Evolutionary conservation across 2,113 vertebrate genomes (phyloP).

Genomic region (Colistium nudipinnis): DNA sequence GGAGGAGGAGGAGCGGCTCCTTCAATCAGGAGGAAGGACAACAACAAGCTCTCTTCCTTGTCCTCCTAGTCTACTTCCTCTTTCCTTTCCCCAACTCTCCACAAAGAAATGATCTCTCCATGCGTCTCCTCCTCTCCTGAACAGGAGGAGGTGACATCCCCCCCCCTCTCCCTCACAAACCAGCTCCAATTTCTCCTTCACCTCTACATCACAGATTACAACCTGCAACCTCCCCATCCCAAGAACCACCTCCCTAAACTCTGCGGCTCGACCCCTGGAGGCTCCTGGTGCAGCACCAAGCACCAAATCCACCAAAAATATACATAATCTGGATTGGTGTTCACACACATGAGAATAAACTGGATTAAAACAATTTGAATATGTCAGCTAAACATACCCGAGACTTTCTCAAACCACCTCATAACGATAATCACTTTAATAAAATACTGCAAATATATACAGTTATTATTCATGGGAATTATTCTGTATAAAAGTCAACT

Average conservation of each 20-base stretch:
- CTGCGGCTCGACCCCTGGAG: neutral
- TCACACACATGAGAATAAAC: conserved; percentile 11
- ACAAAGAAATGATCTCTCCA: neutral
- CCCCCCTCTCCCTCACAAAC: conserved; percentile 3
- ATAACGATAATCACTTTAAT: no score
- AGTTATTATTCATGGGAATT: no score
- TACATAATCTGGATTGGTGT: no score
- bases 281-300: conserved; percentile 30
- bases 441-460: no score
- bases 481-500: no score
- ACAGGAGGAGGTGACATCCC: neutral
- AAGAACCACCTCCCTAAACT: neutral
- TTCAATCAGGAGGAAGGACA: conserved; percentile 1
- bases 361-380: neutral
- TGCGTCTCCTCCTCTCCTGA: neutral
- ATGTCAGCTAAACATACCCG: conserved; percentile 5
- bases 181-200: conserved; percentile 3
- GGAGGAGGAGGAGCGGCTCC: conserved; percentile 14
- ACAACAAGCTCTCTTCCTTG: neutral
- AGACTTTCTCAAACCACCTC: no score
- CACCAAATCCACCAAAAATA: conserved; percentile 41
- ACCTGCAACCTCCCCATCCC: conserved; percentile 13
- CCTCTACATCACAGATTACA: neutral
- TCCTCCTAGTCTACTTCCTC: neutral
- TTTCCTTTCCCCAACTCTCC: neutral